Percentiles rank a stretch among this genome's conserved stretches.
phyloP scores from a whole-genome alignment of 2,113 vertebrate genomes.

The Dipodomys ordii region DNA sequence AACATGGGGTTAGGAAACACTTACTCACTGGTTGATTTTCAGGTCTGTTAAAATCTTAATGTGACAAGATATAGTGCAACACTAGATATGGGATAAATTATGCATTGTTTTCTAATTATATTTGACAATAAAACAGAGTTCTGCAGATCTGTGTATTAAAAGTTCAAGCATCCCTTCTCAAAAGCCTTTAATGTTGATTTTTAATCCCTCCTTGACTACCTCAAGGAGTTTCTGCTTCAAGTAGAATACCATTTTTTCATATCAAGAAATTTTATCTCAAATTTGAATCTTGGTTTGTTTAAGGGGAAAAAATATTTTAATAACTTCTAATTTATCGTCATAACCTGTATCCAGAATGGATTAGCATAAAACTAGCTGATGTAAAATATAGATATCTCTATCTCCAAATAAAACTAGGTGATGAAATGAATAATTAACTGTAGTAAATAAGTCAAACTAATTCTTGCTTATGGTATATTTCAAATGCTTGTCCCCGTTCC shows the following conservation, averaged over 20 bases:
- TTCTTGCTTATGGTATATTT: neutral
- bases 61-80: neutral
- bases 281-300: neutral
- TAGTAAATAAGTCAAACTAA: no score
- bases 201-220: neutral
- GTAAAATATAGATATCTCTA: neutral
- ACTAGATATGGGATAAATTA: neutral
- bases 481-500: neutral
- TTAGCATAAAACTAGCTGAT: neutral
- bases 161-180: neutral
- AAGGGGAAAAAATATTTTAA: neutral
- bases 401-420: neutral
- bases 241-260: neutral
- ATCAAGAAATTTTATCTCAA: neutral
- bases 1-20: neutral
- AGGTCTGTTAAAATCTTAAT: neutral
- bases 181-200: neutral
- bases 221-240: neutral
- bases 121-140: conserved; percentile 21
- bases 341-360: no score
- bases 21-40: neutral
- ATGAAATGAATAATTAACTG: no score
- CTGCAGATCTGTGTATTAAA: neutral
- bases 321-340: neutral
- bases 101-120: neutral